phyloP scores from a whole-genome alignment of 2,888 invertebrate species.

The Opisthograptis luteolata region DNA sequence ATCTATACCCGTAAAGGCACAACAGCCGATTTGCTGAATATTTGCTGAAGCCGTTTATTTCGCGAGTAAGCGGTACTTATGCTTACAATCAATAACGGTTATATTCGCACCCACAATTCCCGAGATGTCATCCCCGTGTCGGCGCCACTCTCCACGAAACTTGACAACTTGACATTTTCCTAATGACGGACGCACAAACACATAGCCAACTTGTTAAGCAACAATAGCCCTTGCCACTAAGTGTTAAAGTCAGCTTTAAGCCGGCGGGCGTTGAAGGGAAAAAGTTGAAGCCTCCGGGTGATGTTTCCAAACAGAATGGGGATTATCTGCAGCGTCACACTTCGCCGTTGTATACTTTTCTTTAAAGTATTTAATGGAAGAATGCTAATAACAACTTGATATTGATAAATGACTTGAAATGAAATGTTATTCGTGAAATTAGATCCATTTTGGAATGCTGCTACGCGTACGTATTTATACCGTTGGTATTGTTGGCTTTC shows the following conservation, averaged over 20 bases:
- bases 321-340: conserved; percentile 45
- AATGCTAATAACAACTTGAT: conserved; percentile 13
- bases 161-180: conserved; percentile 57
- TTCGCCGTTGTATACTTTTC: conserved; percentile 21
- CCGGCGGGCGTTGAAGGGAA: conserved; percentile 1
- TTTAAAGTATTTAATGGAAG: conserved; percentile 13
- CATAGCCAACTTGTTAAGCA: conserved; percentile 7
- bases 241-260: conserved; percentile 31
- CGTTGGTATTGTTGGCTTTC: too few species aligned
- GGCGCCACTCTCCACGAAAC: conserved; percentile 44
- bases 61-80: too few species aligned
- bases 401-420: conserved; percentile 8
- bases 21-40: too few species aligned
- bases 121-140: conserved; percentile 23
- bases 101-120: neutral
- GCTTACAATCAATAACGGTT: neutral
- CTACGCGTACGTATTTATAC: too few species aligned
- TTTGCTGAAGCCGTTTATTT: too few species aligned
- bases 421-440: neutral
- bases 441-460: too few species aligned
- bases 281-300: conserved; percentile 21
- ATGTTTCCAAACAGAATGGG: conserved; percentile 35
- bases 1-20: too few species aligned
- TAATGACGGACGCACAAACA: conserved; percentile 45
- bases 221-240: conserved; percentile 23